Evolutionary conservation across 2,113 vertebrate genomes (phyloP), one percentile per base, ranked within the genome.

Genomic region (Pollimyrus isidori): DNA sequence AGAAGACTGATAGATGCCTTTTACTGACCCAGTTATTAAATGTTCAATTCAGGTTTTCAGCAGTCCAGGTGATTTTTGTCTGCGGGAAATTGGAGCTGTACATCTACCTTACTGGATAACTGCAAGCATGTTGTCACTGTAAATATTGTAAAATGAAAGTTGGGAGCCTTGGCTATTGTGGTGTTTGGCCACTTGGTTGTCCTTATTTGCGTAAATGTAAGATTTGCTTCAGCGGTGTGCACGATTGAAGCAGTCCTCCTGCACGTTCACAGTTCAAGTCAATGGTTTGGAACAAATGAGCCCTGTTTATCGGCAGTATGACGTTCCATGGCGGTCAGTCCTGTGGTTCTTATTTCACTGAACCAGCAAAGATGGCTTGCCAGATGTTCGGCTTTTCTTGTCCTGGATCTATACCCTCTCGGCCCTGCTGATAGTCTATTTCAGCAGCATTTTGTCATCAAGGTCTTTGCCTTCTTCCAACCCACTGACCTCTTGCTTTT

Each of bases 331-430:
- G 39, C 45, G 23, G 82, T n/a, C 45, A 84, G 45, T 45, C 39
- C 42, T 48, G 7, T 46, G 82, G 45, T 84, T 84, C 73, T 42
- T 80, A 80, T 84, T 84, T 48, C 82, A 84, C 82, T 84, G 82
- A 84, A 84, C 42, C 45, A 84, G 42, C 39, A 84, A 45, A 84
- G 73, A 80, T 42, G 3, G 73, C 35, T 39, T 42, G 73, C 39
- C 35, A 42, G 82, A 84, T 46, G 80, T 84, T 48, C n/a, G 23
- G 45, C 45, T 46, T 84, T 23, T 84, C 82, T 84, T 84, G 17
- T 84, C 19, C 82, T 48, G 45, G 42, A 48, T 19, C 82, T 84
- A n/a, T 46, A 46, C 23, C 17, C 82, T 84, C 4, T n/a, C 73
- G 26, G 82, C 35, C 7, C 82, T 84, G 30, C 73, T 42, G 15